phyloP scores from a whole-genome alignment of 2,797 vertebrate species.

The Phyllotis vaccarum region DNA sequence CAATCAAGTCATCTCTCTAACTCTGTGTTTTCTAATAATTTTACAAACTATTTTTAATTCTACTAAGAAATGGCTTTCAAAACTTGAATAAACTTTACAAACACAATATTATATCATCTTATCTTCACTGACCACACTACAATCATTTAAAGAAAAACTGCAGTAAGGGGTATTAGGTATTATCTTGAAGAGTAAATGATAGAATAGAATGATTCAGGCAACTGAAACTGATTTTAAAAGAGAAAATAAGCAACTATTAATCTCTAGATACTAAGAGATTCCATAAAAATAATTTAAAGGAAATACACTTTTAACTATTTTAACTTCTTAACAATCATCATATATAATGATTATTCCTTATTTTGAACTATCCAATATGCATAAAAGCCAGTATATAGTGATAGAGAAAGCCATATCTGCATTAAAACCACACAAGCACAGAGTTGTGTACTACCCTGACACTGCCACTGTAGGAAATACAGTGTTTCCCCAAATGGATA shows the following conservation, averaged over 20 bases:
- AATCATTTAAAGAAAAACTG: constrained; percentile 47
- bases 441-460: background rate
- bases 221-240: constrained; percentile 47
- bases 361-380: background rate
- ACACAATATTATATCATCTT: constrained; percentile 16
- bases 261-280: background rate
- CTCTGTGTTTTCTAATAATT: constrained; percentile 7
- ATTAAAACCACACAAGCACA: constrained; percentile 10
- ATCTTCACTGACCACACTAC: background rate
- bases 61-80: constrained; percentile 69
- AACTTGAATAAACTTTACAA: constrained; percentile 29
- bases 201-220: background rate
- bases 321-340: background rate
- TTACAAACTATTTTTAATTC: constrained; percentile 60
- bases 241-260: constrained; percentile 52
- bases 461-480: constrained; percentile 34
- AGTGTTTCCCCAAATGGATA: constrained; percentile 57
- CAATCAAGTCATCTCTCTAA: background rate
- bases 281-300: constrained; percentile 33
- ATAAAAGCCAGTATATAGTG: constrained; percentile 36
- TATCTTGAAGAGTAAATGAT: background rate
- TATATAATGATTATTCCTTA: constrained; percentile 18
- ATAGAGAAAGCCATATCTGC: constrained; percentile 25
- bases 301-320: constrained; percentile 7
- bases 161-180: background rate